Conservation (phyloP, 2,113 vertebrate species). For the Engraulis encrasicolus region DNA sequence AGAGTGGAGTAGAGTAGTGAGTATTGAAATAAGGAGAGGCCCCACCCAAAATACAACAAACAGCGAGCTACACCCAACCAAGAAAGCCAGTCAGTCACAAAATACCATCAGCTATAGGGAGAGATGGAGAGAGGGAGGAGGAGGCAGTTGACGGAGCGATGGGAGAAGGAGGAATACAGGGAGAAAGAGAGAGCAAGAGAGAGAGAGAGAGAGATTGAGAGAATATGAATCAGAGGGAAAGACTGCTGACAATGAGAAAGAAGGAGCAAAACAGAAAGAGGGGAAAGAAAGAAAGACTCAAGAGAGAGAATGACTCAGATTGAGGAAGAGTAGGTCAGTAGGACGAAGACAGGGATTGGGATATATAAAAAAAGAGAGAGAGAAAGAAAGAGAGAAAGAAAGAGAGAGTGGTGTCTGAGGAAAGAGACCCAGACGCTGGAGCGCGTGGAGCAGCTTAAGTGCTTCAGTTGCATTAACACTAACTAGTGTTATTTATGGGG, state of each 20-base stretch:
- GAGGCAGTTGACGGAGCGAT: no score
- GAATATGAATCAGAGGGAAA: not conserved
- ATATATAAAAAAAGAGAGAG: not conserved
- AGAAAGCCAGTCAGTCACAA: not conserved
- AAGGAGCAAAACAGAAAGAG: no score
- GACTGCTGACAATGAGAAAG: not conserved
- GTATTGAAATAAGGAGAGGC: conserved; percentile 11
- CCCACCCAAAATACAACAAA: no score
- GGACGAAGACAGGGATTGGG: no score
- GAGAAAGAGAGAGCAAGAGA: not conserved
- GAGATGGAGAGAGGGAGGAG: not conserved
- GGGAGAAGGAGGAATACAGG: not conserved
- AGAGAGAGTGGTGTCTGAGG: not conserved
- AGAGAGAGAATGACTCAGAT: not conserved
- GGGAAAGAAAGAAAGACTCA: no score
- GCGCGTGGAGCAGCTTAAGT: not conserved
- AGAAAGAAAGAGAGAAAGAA: not conserved
- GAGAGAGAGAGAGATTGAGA: not conserved
- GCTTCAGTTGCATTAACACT: not conserved
- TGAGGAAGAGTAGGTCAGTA: not conserved
- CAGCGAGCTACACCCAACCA: not conserved
- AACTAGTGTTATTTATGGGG: not conserved
- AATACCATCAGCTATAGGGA: no score
- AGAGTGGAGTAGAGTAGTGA: no score
- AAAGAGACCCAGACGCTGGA: not conserved